Evolutionary conservation across 2,888 invertebrate species (phyloP).

Genomic region (Periphyllus acericola): DNA sequence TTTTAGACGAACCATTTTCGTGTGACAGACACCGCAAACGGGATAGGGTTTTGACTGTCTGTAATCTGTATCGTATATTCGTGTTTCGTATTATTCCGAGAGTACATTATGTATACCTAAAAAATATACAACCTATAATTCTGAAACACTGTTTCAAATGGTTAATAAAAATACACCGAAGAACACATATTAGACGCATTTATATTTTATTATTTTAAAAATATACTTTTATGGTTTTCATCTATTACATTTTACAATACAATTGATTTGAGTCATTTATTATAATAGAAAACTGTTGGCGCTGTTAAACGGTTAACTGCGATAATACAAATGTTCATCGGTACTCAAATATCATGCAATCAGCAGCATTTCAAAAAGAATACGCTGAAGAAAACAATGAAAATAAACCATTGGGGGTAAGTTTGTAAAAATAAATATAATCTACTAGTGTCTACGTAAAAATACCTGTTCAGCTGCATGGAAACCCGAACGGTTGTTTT

Average conservation of each 20-base stretch:
- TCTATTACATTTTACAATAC: background rate
- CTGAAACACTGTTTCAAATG: too few species aligned
- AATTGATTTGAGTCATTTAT: background rate
- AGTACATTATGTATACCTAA: too few species aligned
- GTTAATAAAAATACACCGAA: too few species aligned
- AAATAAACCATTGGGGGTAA: conserved; percentile 93
- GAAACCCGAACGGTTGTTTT: too few species aligned
- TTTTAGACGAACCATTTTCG: too few species aligned
- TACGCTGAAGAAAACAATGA: conserved; percentile 83
- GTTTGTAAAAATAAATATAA: conserved; percentile 63
- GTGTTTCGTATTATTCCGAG: too few species aligned
- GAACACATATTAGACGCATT: too few species aligned
- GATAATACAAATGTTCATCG: conserved; percentile 90
- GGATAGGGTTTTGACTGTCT: too few species aligned
- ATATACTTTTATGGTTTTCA: background rate
- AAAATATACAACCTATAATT: too few species aligned
- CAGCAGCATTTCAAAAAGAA: conserved; percentile 76
- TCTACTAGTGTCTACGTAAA: background rate
- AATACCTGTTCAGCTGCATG: background rate
- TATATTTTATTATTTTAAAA: background rate
- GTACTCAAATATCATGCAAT: conserved; percentile 87
- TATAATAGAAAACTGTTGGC: conserved; percentile 29
- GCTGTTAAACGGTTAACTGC: conserved; percentile 85
- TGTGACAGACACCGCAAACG: too few species aligned
- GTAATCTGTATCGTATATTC: too few species aligned